These are phyloP conservation scores for Himalopsyche anomala DNA, from an alignment of 2,888 invertebrate species.

Conservation along the genomic window DNA sequence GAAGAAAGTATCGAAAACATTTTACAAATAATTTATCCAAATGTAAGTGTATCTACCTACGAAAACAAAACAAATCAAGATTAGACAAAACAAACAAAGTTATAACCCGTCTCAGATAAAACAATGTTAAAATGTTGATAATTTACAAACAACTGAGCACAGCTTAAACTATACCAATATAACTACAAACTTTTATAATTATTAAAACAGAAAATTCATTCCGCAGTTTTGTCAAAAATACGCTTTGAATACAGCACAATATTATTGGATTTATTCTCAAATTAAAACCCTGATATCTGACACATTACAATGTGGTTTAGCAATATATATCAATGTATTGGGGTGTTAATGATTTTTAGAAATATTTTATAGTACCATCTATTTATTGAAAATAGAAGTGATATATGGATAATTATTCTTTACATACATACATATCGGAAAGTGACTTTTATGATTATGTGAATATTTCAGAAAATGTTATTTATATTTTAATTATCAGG, in stretches of 20 bases:
- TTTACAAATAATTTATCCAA: constrained; percentile 61
- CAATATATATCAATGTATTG: neutral
- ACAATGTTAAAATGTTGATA: constrained; percentile 11
- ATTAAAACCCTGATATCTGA: neutral
- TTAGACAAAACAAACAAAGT: constrained; percentile 39
- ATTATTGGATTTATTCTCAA: too few species aligned
- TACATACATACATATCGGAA: too few species aligned
- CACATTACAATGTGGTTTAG: neutral
- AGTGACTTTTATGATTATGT: too few species aligned
- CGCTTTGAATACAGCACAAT: too few species aligned
- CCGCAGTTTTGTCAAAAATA: too few species aligned
- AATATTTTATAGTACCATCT: too few species aligned
- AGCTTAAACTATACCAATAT: neutral
- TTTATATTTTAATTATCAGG: too few species aligned
- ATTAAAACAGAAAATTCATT: neutral
- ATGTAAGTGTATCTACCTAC: constrained; percentile 55
- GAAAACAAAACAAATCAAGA: constrained; percentile 50
- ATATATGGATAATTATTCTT: too few species aligned
- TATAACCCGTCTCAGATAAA: constrained; percentile 52
- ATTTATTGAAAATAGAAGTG: too few species aligned
- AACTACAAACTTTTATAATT: neutral
- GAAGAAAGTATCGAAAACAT: constrained; percentile 59
- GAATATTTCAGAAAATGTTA: too few species aligned
- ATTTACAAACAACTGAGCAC: constrained; percentile 5
- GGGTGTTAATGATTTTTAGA: neutral